Conservation (phyloP, 2,888 invertebrate species). For the Capitulum mitella region DNA sequence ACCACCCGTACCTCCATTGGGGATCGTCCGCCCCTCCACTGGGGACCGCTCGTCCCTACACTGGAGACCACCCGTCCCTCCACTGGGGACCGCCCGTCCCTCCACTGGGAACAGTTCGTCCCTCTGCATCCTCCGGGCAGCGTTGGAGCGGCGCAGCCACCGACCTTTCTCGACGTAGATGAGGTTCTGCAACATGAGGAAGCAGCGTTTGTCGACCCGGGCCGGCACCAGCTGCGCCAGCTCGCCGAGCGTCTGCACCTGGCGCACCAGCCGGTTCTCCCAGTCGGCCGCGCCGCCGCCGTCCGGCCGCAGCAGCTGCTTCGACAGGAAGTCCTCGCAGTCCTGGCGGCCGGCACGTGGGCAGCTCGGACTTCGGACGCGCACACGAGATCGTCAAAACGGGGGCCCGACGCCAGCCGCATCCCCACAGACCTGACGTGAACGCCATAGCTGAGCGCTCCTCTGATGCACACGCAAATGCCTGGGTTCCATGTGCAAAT, state of each 20-base stretch:
- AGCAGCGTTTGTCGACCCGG: conserved; percentile 42
- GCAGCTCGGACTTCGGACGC: too few species aligned
- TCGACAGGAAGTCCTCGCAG: neutral
- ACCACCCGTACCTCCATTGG: too few species aligned
- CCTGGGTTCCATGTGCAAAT: too few species aligned
- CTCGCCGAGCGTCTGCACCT: conserved; percentile 45
- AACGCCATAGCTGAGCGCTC: too few species aligned
- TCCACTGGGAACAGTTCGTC: too few species aligned
- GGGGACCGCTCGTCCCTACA: neutral
- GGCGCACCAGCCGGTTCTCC: conserved; percentile 26
- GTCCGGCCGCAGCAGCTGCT: conserved; percentile 5
- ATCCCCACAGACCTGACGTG: too few species aligned
- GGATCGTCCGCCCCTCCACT: neutral
- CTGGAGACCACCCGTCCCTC: too few species aligned
- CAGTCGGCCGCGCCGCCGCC: neutral
- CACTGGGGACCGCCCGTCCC: too few species aligned
- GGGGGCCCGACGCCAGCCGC: too few species aligned
- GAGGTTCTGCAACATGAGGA: conserved; percentile 44
- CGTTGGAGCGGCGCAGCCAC: neutral
- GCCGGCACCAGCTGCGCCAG: conserved; percentile 44
- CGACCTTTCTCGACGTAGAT: conserved; percentile 29
- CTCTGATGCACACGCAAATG: too few species aligned
- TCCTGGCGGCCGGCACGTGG: neutral
- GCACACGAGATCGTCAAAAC: too few species aligned
- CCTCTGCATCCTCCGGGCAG: neutral